Base-by-base conservation (phyloP, 2,113 vertebrate species). In the Dissostichus mawsoni region DNA sequence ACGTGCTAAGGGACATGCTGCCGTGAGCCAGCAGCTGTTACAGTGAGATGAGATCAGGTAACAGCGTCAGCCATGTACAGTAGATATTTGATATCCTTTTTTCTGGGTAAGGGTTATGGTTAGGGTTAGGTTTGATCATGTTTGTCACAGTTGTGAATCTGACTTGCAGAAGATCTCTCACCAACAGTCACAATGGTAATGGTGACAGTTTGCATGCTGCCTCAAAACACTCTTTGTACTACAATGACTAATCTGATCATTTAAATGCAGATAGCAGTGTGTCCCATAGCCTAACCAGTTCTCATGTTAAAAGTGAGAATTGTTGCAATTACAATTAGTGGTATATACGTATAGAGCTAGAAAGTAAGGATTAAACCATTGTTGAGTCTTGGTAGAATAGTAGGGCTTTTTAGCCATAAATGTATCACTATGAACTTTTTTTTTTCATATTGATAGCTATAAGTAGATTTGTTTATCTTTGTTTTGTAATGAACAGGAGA, bases 21-120 rank as follows among this genome's bases (percentile, higher is more conserved):
- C 71, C 48, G 36, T 52, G 18, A 75, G 52, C 62, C 72, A 74
- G 16, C 71, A 80, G 64, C 20, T 48, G 45, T 83, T 70, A 25
- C 23, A n/a, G 5, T 74, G 76, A 83, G 62, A 82, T 69, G 56
- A 68, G 68, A 16, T 72, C n/a, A 45, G 66, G 83, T 64, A 73
- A 68, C 9, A 33, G 63, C 20, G 74, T 76, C 52, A 45, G 14
- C 76, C 13, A 12, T 57, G 29, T 11, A 9, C 44, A 16, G 18
- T 58, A 50, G 4, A n/a, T 41, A 41, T 41, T 41, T 41, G 36
- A 3, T 29, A 29, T 25, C 36, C 7, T 36, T 36, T 36, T 1
- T 36, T 7, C 36, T 36, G 36, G 36, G 36, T 36, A 6, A 36
- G 7, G 57, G n/a, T 25, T 52, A 20, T 1, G 33, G 33, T 36